Base-by-base conservation (phyloP, 2,888 invertebrate genomes). In the Drosophila borborema region DNA sequence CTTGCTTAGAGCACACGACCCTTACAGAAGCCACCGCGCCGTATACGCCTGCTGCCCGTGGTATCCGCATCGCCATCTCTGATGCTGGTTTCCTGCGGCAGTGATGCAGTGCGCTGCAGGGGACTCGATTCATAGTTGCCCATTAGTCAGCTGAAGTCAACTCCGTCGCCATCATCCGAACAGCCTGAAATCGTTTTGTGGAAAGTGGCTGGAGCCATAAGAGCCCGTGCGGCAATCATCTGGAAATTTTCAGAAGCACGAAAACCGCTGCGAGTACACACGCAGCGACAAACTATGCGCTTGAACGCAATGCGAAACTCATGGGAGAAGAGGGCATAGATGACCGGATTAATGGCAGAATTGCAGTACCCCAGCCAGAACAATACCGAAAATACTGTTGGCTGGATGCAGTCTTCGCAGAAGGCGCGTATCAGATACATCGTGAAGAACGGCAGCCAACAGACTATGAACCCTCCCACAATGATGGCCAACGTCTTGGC, bases 311-410 rank as follows among this genome's bases (percentile, higher is more conserved):
- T 97, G 77, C 98, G 96, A 94, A 98, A 99, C 93, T 99, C 98
- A 92, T 97, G 97, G 56, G 98, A 98, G 94, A 98, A 98, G 69
- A 98, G 95, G 3, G 98, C 98, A 93, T 99, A 99, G 79, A 99
- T 98, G 84, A 98, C 95, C 0, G 99, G 99, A 92, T 99, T 99
- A 83, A 99, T 96, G 45, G 98, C 99, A 5, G 98, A 98, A 93
- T 99, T 99, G 94, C 98, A 98, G 93, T 99, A 99, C 10, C 99
- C 99, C 64, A 99, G 94, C 99, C 99, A 99, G 94, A 99, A 99
- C 46, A 98, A 95, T 51, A 98, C 95, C 20, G 98, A 97, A 94
- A 98, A 98, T 64, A 98, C 95, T 59, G 97, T 94, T 0, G 96
- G 96, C 74, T 97, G 96, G 58, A 98, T 97, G 93, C 98, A 98